These are phyloP conservation scores for Tenualosa ilisha DNA, from an alignment of 2,797 vertebrate genomes.

Conservation along the genomic window DNA sequence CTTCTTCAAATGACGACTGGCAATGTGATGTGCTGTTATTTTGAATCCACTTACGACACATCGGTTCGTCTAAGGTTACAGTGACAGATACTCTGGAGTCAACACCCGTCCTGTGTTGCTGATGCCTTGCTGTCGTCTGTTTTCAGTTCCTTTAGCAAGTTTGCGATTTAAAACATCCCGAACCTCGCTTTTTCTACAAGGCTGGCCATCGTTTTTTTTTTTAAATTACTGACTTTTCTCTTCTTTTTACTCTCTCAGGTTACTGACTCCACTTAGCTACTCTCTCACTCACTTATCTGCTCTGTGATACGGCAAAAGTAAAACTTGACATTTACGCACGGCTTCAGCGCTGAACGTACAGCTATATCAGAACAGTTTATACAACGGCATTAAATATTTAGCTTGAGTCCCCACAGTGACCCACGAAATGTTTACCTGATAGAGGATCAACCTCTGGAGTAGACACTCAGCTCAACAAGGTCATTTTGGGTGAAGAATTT, in stretches of 20 bases:
- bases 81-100: neutral
- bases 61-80: neutral
- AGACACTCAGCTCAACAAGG: neutral
- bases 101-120: neutral
- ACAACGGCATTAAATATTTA: neutral
- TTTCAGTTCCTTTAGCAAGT: neutral
- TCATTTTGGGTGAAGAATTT: slow-evolving; percentile 1
- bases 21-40: neutral
- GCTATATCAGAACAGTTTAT: neutral
- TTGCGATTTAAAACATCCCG: neutral
- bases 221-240: no score
- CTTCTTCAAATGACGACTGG: no score
- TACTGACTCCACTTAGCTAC: no score
- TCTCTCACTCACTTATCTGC: neutral
- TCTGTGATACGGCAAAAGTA: neutral
- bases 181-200: no score
- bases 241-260: no score
- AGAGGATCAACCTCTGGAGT: slow-evolving; percentile 14
- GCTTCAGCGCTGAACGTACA: neutral
- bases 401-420: neutral
- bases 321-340: neutral
- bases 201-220: no score
- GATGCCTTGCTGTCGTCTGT: neutral
- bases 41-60: neutral
- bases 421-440: neutral